Conservation (phyloP, 2,888 invertebrate genomes). For the Tiliacea aurago region DNA sequence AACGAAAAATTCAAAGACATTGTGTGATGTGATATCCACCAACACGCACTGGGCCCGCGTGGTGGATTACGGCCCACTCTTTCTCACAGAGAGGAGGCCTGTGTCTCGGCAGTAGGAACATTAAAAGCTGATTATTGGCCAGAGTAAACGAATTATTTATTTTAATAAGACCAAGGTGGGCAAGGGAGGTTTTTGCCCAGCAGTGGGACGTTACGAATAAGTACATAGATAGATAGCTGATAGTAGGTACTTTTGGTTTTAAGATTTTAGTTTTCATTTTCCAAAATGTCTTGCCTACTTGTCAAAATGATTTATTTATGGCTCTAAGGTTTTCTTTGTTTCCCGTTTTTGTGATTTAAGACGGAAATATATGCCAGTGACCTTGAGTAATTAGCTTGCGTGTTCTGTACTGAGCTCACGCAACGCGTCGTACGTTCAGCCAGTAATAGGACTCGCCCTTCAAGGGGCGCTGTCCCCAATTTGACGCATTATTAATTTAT, state of each 20-base stretch:
- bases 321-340: neutral
- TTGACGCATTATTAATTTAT: too few species aligned
- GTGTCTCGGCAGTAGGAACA: too few species aligned
- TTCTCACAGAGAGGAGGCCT: too few species aligned
- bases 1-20: too few species aligned
- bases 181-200: neutral
- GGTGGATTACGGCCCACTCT: neutral
- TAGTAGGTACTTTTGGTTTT: neutral
- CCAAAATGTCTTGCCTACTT: neutral
- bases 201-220: neutral
- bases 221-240: neutral
- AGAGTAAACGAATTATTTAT: neutral
- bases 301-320: too few species aligned
- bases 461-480: too few species aligned
- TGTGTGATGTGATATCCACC: neutral
- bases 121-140: neutral
- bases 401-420: too few species aligned
- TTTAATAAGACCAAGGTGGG: neutral
- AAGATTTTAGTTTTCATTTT: neutral
- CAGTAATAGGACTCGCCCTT: too few species aligned
- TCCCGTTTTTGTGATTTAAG: conserved; percentile 5
- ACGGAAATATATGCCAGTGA: too few species aligned
- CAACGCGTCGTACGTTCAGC: too few species aligned
- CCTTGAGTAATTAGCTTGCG: too few species aligned
- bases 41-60: neutral